These are phyloP conservation scores for Tolmerus cingulatus DNA, from an alignment of 2,888 invertebrate species.

Conservation along the genomic window DNA sequence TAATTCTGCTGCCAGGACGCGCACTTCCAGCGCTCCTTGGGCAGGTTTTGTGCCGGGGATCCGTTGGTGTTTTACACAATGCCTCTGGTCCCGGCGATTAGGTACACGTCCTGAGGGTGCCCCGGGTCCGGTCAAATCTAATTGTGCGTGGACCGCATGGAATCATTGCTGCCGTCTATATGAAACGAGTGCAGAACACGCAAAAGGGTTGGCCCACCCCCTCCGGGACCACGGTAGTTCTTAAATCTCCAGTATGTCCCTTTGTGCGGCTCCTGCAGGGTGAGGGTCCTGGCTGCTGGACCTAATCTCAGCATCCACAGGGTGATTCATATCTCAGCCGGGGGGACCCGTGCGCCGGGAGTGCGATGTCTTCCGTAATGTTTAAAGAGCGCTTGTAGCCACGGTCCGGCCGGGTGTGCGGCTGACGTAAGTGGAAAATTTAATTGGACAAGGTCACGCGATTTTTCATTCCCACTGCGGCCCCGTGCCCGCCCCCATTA, in stretches of 20 bases:
- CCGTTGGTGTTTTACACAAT: not conserved
- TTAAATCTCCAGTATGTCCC: conserved; percentile 14
- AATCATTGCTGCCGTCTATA: conserved; percentile 28
- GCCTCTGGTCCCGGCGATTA: not conserved
- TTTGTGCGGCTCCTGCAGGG: not conserved
- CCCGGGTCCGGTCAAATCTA: conserved; percentile 15
- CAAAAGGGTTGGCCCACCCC: conserved; percentile 36
- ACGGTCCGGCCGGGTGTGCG: not conserved
- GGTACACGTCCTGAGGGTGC: not conserved
- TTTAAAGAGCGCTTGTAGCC: not conserved
- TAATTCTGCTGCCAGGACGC: not conserved
- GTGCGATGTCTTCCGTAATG: not conserved
- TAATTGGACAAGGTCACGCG: conserved; percentile 45
- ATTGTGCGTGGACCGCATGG: conserved; percentile 42
- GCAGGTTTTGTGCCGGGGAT: conserved; percentile 1
- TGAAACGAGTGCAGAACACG: conserved; percentile 33
- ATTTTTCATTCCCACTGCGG: conserved; percentile 22
- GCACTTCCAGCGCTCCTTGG: not conserved
- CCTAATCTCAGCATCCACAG: conserved; percentile 43
- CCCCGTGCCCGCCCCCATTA: not conserved
- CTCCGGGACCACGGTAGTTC: not conserved
- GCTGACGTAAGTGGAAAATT: conserved; percentile 43
- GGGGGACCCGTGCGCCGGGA: not conserved
- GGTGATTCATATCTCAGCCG: conserved; percentile 29
- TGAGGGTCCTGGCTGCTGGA: not conserved